Percentiles rank a stretch among this genome's conserved stretches.
These are phyloP conservation scores for Mystacides longicornis DNA, from an alignment of 2,888 invertebrate species.

Conservation along the genomic window DNA sequence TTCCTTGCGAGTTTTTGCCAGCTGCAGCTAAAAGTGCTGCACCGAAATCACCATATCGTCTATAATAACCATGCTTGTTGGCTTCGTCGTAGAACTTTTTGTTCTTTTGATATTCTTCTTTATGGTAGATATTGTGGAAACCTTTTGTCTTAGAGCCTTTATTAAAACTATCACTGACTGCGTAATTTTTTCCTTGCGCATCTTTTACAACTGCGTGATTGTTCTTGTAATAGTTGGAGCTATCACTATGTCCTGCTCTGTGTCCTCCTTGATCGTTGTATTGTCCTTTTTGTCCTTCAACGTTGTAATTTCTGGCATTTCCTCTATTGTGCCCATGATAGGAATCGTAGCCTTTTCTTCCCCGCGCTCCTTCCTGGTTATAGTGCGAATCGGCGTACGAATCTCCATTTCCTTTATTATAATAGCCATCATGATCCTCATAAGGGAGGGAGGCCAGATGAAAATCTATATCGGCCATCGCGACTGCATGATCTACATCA, in stretches of 20 bases:
- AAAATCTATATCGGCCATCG: constrained; percentile 8
- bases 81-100: constrained; percentile 52
- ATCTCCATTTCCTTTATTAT: constrained; percentile 31
- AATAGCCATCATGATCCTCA: constrained; percentile 16
- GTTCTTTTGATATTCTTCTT: constrained; percentile 55
- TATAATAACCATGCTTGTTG: constrained; percentile 45
- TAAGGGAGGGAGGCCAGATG: not conserved
- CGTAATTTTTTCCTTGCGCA: constrained; percentile 39
- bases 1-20: constrained; percentile 37
- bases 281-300: constrained; percentile 36
- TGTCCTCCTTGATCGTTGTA: constrained; percentile 34
- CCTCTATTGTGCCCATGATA: constrained; percentile 31
- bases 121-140: constrained; percentile 51
- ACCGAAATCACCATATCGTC: constrained; percentile 46
- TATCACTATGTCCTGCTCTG: constrained; percentile 36
- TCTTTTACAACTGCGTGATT: constrained; percentile 38
- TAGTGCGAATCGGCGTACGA: constrained; percentile 32
- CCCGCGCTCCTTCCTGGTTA: constrained; percentile 27
- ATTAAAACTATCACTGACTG: constrained; percentile 43
- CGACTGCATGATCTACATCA: constrained; percentile 11
- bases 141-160: constrained; percentile 52
- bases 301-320: constrained; percentile 33
- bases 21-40: constrained; percentile 39
- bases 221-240: constrained; percentile 39
- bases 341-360: constrained; percentile 20